Percentiles rank a stretch among this genome's conserved stretches.
These are phyloP conservation scores for Echeneis naucrates DNA, from an alignment of 2,797 vertebrate genomes.

Conservation along the genomic window DNA sequence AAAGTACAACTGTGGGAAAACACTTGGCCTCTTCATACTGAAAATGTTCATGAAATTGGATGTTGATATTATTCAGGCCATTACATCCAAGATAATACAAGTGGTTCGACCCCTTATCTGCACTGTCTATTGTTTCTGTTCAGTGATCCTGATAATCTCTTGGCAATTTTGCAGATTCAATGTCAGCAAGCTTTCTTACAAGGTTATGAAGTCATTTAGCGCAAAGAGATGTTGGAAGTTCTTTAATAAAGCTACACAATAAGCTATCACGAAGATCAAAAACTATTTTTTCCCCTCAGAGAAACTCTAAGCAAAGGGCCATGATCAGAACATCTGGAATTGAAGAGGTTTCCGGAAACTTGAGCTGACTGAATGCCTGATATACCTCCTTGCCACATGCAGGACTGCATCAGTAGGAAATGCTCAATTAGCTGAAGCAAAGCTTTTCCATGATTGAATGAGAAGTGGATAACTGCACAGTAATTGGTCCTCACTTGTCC, in stretches of 20 bases:
- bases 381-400: background rate
- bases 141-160: slow-evolving; percentile 43
- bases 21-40: slow-evolving; percentile 25
- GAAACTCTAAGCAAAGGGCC: background rate
- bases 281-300: background rate
- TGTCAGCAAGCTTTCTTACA: background rate
- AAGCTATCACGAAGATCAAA: background rate
- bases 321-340: background rate
- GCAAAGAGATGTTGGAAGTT: background rate
- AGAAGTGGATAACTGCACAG: slow-evolving; percentile 25
- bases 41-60: slow-evolving; percentile 33
- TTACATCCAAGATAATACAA: slow-evolving; percentile 46
- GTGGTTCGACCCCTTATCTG: slow-evolving; percentile 42
- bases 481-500: slow-evolving; percentile 20
- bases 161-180: slow-evolving; percentile 25
- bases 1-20: slow-evolving; percentile 55
- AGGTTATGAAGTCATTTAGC: background rate
- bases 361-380: slow-evolving; percentile 13
- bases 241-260: background rate
- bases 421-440: slow-evolving; percentile 6
- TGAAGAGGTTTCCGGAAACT: slow-evolving; percentile 22
- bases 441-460: slow-evolving; percentile 37
- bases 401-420: slow-evolving; percentile 18
- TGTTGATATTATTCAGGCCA: slow-evolving; percentile 33
- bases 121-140: slow-evolving; percentile 56